Percentiles rank a stretch among this genome's conserved stretches.
phyloP scores from a whole-genome alignment of 2,797 vertebrate genomes.

The Scyliorhinus canicula region DNA sequence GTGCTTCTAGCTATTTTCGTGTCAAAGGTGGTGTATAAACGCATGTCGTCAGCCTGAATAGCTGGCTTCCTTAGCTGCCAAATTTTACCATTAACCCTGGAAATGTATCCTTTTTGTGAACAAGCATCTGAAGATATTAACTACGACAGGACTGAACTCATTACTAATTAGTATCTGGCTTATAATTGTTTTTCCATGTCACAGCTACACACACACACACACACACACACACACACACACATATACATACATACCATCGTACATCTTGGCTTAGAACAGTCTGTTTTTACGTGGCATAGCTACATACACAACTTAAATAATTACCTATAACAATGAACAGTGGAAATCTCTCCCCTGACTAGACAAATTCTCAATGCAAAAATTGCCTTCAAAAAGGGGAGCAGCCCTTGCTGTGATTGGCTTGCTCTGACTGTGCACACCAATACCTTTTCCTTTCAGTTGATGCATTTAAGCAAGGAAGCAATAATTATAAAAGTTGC shows the following conservation, averaged over 20 bases:
- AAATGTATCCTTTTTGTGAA: neutral
- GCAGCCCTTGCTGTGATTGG: neutral
- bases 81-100: neutral
- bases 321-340: neutral
- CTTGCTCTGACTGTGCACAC: neutral
- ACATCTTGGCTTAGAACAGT: no score
- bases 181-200: neutral
- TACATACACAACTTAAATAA: slow-evolving; percentile 4
- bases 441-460: neutral
- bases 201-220: neutral
- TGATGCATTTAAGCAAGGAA: neutral
- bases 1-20: neutral
- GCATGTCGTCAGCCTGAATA: neutral
- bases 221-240: neutral
- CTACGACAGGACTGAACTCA: neutral
- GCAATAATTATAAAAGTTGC: neutral
- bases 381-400: neutral
- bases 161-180: neutral
- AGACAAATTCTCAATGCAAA: neutral
- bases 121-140: neutral
- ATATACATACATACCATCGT: neutral
- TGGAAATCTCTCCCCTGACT: neutral
- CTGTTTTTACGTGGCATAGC: no score
- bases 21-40: neutral
- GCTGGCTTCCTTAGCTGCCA: neutral